phyloP scores from a whole-genome alignment of 2,113 vertebrate species.

The Physeter macrocephalus region DNA sequence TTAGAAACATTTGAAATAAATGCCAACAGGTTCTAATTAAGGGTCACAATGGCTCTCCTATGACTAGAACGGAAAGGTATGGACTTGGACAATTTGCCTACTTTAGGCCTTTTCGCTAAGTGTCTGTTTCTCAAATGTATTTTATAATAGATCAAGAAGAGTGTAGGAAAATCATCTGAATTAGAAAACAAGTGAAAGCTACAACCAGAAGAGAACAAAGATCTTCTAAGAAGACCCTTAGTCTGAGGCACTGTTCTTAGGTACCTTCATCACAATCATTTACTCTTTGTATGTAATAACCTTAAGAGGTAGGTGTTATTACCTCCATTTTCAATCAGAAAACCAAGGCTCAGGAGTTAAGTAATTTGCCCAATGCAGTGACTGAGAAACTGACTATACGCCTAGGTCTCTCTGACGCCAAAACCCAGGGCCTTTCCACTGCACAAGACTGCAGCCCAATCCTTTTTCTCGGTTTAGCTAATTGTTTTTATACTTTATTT shows the following conservation, averaged over 20 bases:
- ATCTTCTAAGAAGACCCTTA: not conserved
- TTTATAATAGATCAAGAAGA: not conserved
- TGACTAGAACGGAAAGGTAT: not conserved
- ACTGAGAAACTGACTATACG: not conserved
- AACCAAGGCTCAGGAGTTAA: not conserved
- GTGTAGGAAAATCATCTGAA: not conserved
- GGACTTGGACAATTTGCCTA: not conserved
- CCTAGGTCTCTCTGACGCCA: not conserved
- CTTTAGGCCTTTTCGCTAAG: not conserved
- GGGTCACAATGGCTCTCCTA: not conserved
- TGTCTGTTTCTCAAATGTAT: not conserved
- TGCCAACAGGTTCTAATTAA: not conserved
- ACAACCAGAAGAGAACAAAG: not conserved
- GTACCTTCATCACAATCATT: not conserved
- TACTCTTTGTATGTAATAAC: not conserved
- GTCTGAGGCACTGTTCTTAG: not conserved
- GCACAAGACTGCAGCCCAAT: not conserved
- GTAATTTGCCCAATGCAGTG: not conserved
- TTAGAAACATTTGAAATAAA: constrained; percentile 34
- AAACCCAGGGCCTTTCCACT: not conserved
- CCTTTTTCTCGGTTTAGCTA: not conserved
- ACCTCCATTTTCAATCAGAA: constrained; percentile 21
- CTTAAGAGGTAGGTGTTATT: not conserved
- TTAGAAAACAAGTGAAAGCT: not conserved
- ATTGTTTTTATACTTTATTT: constrained; percentile 7